Base-by-base conservation (phyloP, 1,140 invertebrate species). In the Trichonephila inaurata region DNA sequence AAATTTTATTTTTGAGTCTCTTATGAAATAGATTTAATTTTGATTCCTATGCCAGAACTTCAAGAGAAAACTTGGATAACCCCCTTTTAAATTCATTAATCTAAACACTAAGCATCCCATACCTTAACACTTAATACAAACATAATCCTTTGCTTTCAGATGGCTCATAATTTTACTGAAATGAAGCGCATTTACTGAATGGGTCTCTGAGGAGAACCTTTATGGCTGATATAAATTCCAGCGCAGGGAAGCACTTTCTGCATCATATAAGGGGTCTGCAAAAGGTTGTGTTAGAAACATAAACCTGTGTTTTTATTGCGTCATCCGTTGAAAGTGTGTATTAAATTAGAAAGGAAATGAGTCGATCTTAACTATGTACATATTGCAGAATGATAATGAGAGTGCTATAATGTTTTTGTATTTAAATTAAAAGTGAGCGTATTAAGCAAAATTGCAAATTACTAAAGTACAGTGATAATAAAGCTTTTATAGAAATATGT, bases 61-160 rank as follows among this genome's bases (percentile, higher is more conserved):
- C 7, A 51, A 10, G 7, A 51, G 7, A 51, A 51, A 51, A 51
- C 51, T 51, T 12, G 10, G 51, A 51, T 72, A 72, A 72, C 69
- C 69, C 14, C 28, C 14, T 72, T 72, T 72, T 33, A 72, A 72
- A 72, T 33, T 72, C 69, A 72, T 72, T 33, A 72, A 33, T 72
- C 16, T 33, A 24, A 14, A 24, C 18, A 2, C 28, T 33, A 21
- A 66, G 64, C 64, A n/a, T 72, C 33, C 62, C 62, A 14, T 72
- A 4, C 69, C 24, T 72, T 66, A 12, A 24, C 69, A 16, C 69
- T 72, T 72, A 72, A 72, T 72, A 72, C 69, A 72, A n/a, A 33
- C 69, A 72, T 72, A 72, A 72, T 72, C 69, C 69, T 72, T 72
- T 28, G n/a, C 69, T 72, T 72, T 72, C 69, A 72, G 69, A 16